Base-by-base conservation (phyloP, 2,113 vertebrate genomes). In the Triplophysa tibetana region DNA sequence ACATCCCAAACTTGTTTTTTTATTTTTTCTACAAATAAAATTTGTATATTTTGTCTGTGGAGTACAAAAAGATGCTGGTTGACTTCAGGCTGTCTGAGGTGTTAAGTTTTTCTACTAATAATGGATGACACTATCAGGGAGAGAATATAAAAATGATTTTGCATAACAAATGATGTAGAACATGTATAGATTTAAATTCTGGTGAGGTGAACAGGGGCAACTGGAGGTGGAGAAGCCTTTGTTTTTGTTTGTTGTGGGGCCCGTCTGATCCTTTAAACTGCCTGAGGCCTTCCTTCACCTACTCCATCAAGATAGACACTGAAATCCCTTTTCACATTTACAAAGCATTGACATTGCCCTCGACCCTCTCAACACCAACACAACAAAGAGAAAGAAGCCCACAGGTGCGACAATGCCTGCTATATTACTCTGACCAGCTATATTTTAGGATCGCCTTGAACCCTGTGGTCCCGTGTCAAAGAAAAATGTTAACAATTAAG, bases 241-340 rank as follows among this genome's bases (percentile, higher is more conserved):
- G 88, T 90, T 89, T 89, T 89, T 86, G 90, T 85, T 89, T 69
- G 77, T 84, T 82, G 73, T 79, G 84, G 88, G 86, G 86, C 86
- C 43, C 16, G 50, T 52, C 66, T 89, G 89, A 91, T 90, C 87
- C 81, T 86, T 70, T 75, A 74, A 63, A 75, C 54, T 78, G 87
- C 88, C 85, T 79, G 64, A 24, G 84, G 89, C 86, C 80, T 83
- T 88, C 86, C 85, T 82, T 68, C 83, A 5, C 26, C 82, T 84
- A 86, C 80, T 84, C 81, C 74, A 78, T 56, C 29, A 84, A 85
- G 86, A 86, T 84, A 83, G 81, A 82, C 48, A 75, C 82, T 75
- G 83, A 88, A 87, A 88, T 81, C 86, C 68, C 33, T 82, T 88
- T 82, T 83, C 54, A 70, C 58, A 70, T 72, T 65, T 70, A 83